A percentile compares a stretch with the other conserved stretches of the same genome.
phyloP scores from a whole-genome alignment of 2,888 invertebrate genomes.

The Petrolisthes manimaculis region DNA sequence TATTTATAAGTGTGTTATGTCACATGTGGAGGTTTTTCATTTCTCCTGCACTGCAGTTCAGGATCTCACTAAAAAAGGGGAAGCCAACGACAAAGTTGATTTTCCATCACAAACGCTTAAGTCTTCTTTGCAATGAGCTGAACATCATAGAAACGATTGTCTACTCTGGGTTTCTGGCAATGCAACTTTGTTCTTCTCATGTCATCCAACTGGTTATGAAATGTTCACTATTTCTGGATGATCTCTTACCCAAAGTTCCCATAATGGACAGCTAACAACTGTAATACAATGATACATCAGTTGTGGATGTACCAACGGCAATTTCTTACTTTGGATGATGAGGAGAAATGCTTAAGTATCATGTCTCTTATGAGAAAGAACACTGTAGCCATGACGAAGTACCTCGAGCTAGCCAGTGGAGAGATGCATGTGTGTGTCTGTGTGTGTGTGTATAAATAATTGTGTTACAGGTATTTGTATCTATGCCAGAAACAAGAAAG shows the following conservation, averaged over 20 bases:
- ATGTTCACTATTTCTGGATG: too few relatives aligned
- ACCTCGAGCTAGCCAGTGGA: too few relatives aligned
- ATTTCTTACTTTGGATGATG: too few relatives aligned
- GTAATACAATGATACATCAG: too few relatives aligned
- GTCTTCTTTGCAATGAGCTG: neutral
- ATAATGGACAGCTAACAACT: too few relatives aligned
- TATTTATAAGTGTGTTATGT: slow-evolving; percentile 3
- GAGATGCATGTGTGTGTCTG: neutral
- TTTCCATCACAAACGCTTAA: neutral
- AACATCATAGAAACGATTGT: neutral
- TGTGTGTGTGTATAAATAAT: neutral
- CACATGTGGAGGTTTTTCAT: neutral
- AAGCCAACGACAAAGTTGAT: neutral
- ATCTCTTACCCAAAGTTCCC: too few relatives aligned
- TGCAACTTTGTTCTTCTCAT: too few relatives aligned
- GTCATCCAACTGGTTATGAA: too few relatives aligned
- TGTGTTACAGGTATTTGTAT: neutral
- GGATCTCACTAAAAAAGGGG: neutral
- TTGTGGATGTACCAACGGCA: too few relatives aligned
- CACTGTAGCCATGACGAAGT: too few relatives aligned
- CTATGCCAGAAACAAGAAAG: neutral
- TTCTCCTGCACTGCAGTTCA: neutral
- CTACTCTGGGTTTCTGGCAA: neutral
- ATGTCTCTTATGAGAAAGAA: too few relatives aligned
- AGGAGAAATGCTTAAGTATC: too few relatives aligned